Base-by-base conservation (phyloP, 2,888 invertebrate genomes). In the Idaea aversata region DNA sequence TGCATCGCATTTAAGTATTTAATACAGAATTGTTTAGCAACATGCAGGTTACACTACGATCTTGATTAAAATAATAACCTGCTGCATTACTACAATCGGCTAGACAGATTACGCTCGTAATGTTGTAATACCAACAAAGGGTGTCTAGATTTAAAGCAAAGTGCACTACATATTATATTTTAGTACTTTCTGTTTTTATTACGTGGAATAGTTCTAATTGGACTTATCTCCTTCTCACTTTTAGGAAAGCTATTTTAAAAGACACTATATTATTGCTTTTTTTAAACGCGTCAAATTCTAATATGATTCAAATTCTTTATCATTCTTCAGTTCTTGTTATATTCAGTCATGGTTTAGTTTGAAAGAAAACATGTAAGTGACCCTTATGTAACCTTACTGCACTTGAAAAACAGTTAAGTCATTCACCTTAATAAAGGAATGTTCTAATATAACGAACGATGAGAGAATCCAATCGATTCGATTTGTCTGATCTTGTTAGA, bases 351-450 rank as follows among this genome's bases (percentile, higher is more conserved):
- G 13, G 10, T 47, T 47, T 4, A 6, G 13, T 13, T 47, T 10
- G 47, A 47, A 47, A 13, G 4, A 7, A 47, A 47, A 6, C 7
- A 7, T 6, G 7, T 2, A 47, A 13, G 7, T 47, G 7, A 47
- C 7, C 47, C 3, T 47, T 10, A 47, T 7, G 47, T 47, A 13
- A 47, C 47, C 47, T 47, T 47, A 47, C 47, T 47, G 47, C 47
- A 47, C 47, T 47, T 47, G 47, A 47, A 47, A 69, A 71, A 69
- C 71, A 72, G 77, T 71, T 78, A 73, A 86, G 84, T 87, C 87
- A 87, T 81, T 82, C 77, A 69, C 74, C 69, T 80, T 86, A 86
- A 86, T 82, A 84, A 81, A 83, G 76, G 77, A 73, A 77, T 72
- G 63, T 61, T 34, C 59, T 15, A 13, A 47, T 13, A 68, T 76